phyloP scores from a whole-genome alignment of 2,797 vertebrate species.

The Tapirus indicus region DNA sequence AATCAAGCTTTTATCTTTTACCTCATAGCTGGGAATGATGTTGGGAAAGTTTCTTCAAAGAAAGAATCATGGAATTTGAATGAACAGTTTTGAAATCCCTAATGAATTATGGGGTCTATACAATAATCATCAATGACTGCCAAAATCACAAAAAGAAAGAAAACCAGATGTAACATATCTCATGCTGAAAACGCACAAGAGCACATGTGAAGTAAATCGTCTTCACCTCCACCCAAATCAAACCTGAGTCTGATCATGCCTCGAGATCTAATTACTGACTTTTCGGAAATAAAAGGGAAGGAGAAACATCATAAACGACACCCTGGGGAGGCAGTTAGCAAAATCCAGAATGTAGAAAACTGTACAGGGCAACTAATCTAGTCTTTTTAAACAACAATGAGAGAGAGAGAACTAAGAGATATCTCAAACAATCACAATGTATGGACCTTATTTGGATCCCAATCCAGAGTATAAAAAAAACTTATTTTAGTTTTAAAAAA shows the following conservation, averaged over 20 bases:
- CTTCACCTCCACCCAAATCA: neutral
- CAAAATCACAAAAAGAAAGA: neutral
- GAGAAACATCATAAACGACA: neutral
- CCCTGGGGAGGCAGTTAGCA: neutral
- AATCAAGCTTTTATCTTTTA: neutral
- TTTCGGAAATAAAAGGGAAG: neutral
- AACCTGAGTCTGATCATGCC: neutral
- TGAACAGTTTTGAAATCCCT: neutral
- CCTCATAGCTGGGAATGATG: neutral
- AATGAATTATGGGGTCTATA: neutral
- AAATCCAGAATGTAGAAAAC: neutral
- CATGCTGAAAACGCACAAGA: neutral
- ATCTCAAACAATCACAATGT: neutral
- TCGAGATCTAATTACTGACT: neutral
- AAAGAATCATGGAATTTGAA: slow-evolving; percentile 37
- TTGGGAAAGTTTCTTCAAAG: neutral
- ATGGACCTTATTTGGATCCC: neutral
- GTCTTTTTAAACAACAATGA: neutral
- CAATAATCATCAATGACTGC: neutral
- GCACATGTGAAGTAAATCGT: neutral
- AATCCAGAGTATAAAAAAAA: neutral
- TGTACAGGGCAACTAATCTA: neutral
- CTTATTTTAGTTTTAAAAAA: neutral
- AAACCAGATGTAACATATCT: neutral
- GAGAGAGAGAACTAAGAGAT: neutral